Evolutionary conservation across 2,113 vertebrate genomes (phyloP).

Genomic region (Megaceryle maxima): DNA sequence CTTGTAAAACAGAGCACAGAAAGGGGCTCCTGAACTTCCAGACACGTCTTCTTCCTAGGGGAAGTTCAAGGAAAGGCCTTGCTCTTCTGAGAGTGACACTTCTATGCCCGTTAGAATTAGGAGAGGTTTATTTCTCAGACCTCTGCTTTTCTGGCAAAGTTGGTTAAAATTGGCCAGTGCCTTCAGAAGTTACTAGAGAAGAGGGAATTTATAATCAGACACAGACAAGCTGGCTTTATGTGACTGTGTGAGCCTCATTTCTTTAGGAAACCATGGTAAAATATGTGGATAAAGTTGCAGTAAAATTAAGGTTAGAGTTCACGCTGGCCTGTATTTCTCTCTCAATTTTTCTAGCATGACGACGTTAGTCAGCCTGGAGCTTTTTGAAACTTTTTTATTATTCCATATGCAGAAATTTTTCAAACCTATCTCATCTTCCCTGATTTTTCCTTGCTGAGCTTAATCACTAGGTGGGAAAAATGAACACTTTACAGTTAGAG

Average conservation of each 20-base stretch:
- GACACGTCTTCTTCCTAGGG: neutral
- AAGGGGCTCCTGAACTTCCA: neutral
- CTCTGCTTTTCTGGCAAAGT: conserved; percentile 14
- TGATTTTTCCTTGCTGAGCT: neutral
- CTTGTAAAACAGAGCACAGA: neutral
- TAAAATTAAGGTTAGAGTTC: conserved; percentile 62
- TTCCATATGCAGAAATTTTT: neutral
- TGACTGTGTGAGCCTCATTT: conserved; percentile 22
- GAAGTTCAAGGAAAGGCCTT: neutral
- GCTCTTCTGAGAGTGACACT: neutral
- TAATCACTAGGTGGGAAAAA: neutral
- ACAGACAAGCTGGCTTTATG: conserved; percentile 50
- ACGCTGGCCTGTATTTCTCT: conserved; percentile 25
- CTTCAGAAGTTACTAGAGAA: conserved; percentile 53
- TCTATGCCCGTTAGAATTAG: neutral
- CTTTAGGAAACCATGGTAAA: conserved; percentile 49
- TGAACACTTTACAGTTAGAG: neutral
- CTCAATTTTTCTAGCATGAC: conserved; percentile 31
- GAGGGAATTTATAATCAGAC: conserved; percentile 61
- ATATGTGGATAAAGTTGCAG: conserved; percentile 54
- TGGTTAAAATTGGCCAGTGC: conserved; percentile 27
- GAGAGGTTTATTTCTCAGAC: neutral
- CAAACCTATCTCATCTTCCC: neutral
- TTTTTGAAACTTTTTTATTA: conserved; percentile 14
- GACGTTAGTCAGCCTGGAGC: neutral